phyloP scores from a whole-genome alignment of 2,797 vertebrate genomes.

The Spheniscus humboldti region DNA sequence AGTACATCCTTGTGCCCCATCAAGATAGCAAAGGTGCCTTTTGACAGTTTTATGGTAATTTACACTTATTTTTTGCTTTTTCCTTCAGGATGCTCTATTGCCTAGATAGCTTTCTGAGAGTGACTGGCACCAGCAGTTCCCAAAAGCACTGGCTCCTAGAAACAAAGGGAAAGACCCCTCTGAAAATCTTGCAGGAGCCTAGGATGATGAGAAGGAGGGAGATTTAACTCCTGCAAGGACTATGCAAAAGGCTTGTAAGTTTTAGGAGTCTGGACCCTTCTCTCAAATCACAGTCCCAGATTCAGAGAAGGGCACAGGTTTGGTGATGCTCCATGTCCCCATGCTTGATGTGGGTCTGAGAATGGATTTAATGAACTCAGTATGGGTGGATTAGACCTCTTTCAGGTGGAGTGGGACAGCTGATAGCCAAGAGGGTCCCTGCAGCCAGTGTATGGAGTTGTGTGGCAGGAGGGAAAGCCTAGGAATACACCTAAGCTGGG shows the following conservation, averaged over 20 bases:
- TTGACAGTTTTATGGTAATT: not conserved
- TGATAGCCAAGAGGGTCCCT: not conserved
- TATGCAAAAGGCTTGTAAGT: not conserved
- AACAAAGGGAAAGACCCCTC: not conserved
- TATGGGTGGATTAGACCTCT: not conserved
- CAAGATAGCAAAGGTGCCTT: not conserved
- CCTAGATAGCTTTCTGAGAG: not conserved
- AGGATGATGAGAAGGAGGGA: not conserved
- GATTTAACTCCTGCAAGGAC: not conserved
- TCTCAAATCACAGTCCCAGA: not conserved
- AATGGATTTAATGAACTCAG: rapidly evolving
- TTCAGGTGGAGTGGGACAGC: not conserved
- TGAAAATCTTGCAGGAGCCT: not conserved
- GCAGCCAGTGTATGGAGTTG: not conserved
- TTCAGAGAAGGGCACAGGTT: not conserved
- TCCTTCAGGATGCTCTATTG: not conserved
- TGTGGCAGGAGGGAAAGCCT: not conserved
- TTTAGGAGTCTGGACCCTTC: not conserved
- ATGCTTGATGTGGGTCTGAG: not conserved
- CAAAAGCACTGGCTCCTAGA: not conserved
- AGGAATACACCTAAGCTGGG: not conserved
- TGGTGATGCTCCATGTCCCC: not conserved
- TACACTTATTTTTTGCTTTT: not conserved
- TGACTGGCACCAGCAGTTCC: not conserved
- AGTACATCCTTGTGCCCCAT: not conserved